These are phyloP conservation scores for Athalia rosae DNA, from an alignment of 2,888 invertebrate species.

Conservation along the genomic window DNA sequence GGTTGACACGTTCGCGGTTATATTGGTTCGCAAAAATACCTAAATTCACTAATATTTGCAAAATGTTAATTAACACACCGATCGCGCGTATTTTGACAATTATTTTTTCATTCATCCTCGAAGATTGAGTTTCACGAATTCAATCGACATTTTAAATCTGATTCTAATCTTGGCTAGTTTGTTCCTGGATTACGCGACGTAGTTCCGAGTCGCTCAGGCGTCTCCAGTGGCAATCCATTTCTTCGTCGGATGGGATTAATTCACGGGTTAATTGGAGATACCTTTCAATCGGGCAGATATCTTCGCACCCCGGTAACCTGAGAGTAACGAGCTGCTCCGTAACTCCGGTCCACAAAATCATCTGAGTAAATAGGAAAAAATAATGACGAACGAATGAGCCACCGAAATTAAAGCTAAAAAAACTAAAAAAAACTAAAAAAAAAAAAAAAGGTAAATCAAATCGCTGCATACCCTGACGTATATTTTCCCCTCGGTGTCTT, in stretches of 20 bases:
- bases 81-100: no score
- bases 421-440: neutral
- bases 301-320: slow-evolving; percentile 27
- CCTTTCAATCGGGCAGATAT: slow-evolving; percentile 35
- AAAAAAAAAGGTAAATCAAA: neutral
- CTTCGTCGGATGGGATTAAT: slow-evolving; percentile 18
- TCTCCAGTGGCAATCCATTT: slow-evolving; percentile 21
- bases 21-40: no score
- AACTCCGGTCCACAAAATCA: slow-evolving; percentile 23
- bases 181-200: neutral
- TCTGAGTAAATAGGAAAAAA: slow-evolving; percentile 4
- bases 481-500: slow-evolving; percentile 41
- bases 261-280: slow-evolving; percentile 25
- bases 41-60: no score
- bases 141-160: neutral
- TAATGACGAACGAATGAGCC: neutral
- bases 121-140: neutral
- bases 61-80: no score
- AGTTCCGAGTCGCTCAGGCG: neutral
- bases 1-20: no score
- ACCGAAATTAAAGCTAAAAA: neutral
- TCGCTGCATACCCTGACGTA: slow-evolving; percentile 55
- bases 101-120: no score
- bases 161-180: neutral
- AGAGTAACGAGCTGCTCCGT: slow-evolving; percentile 14